Conservation (phyloP, 2,797 vertebrate species). For the Astyanax mexicanus region DNA sequence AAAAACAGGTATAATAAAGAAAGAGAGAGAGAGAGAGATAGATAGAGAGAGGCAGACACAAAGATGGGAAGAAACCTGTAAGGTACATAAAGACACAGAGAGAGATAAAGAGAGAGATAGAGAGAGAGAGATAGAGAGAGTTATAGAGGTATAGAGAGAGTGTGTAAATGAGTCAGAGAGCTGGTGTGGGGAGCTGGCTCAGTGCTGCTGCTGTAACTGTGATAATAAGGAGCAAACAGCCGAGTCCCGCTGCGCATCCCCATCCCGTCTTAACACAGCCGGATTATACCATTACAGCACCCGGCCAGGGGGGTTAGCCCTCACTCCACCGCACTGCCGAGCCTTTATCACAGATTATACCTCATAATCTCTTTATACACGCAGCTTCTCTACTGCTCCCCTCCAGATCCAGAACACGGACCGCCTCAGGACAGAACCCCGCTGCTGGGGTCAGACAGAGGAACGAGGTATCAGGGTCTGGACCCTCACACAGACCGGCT, state of each 20-base stretch:
- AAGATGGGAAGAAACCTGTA: too few species aligned
- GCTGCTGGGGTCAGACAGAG: not conserved
- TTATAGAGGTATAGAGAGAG: not conserved
- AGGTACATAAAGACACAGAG: too few species aligned
- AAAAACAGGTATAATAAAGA: too few species aligned
- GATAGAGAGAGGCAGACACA: not conserved
- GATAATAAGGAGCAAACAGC: constrained; percentile 33
- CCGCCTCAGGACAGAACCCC: not conserved
- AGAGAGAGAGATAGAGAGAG: not conserved
- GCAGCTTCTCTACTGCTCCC: not conserved
- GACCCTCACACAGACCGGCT: not conserved
- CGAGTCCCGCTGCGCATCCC: constrained; percentile 5
- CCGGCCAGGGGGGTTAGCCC: not conserved
- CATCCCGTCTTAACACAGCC: constrained; percentile 21
- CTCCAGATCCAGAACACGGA: not conserved
- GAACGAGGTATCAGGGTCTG: constrained; percentile 1
- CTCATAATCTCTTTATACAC: not conserved
- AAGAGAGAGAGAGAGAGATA: not conserved
- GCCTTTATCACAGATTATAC: constrained; percentile 19
- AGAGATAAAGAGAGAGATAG: not conserved
- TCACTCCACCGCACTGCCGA: not conserved
- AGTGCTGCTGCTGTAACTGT: not conserved
- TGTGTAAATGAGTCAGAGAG: not conserved
- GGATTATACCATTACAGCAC: constrained; percentile 45
- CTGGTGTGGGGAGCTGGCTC: not conserved